A percentile compares a stretch with the other conserved stretches of the same genome.
These are phyloP conservation scores for Pseudolycoriella hygida DNA, from an alignment of 2,888 invertebrate species.

Conservation along the genomic window DNA sequence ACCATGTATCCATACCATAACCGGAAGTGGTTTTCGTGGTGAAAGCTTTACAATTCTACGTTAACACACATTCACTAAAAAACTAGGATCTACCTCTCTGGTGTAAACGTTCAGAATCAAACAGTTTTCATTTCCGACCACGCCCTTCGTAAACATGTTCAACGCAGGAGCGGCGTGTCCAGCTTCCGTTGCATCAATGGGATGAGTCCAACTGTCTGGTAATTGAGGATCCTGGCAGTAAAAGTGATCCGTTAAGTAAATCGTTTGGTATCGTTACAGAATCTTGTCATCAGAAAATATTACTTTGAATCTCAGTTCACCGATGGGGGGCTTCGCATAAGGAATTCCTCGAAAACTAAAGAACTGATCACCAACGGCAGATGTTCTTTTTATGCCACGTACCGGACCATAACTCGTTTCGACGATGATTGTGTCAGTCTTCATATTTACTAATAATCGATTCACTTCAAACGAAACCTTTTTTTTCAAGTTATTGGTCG, in stretches of 20 bases:
- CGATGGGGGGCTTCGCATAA: constrained; percentile 24
- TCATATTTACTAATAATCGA: no score
- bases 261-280: not conserved
- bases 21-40: constrained; percentile 18
- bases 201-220: constrained; percentile 25
- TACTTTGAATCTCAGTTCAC: constrained; percentile 17
- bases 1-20: constrained; percentile 5
- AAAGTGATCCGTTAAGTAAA: not conserved
- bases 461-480: no score
- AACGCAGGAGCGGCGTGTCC: constrained; percentile 23
- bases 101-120: constrained; percentile 32
- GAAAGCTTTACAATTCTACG: constrained; percentile 15
- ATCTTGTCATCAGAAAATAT: no score
- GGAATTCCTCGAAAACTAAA: constrained; percentile 12
- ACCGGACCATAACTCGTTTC: constrained; percentile 2
- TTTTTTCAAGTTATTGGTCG: no score
- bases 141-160: constrained; percentile 20
- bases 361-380: constrained; percentile 2
- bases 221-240: constrained; percentile 25
- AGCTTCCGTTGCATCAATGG: constrained; percentile 26
- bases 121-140: constrained; percentile 34
- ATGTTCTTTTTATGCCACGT: constrained; percentile 1
- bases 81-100: constrained; percentile 18
- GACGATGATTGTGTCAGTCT: no score
- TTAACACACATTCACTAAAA: not conserved